Evolutionary conservation across 92 coral and sea anemone genomes (phyloP).

Genomic region (Zoanthus solanderi): DNA sequence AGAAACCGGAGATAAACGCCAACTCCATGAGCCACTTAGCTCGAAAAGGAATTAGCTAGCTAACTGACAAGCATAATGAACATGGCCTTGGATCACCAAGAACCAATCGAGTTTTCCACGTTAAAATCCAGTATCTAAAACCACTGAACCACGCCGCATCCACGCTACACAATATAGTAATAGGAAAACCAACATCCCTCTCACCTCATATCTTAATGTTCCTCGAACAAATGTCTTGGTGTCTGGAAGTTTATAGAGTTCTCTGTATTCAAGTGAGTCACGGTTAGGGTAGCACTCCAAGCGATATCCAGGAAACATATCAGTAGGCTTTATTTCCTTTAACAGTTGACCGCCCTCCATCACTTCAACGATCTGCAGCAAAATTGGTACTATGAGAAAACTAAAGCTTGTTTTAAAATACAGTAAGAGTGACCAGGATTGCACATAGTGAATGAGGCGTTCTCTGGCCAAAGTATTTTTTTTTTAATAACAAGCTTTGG

Average conservation of each 20-base stretch:
- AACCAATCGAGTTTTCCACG: too few relatives aligned
- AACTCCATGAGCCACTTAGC: too few relatives aligned
- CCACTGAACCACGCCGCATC: background rate
- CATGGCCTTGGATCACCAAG: too few relatives aligned
- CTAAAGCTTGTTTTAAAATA: background rate
- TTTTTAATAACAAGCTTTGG: too few relatives aligned
- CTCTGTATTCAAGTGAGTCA: conserved; percentile 81
- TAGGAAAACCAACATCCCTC: background rate
- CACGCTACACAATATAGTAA: background rate
- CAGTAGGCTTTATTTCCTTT: conserved; percentile 85
- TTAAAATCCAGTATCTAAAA: too few relatives aligned
- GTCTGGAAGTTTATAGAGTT: conserved; percentile 72
- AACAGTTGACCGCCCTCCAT: conserved; percentile 79
- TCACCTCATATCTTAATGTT: conserved; percentile 87
- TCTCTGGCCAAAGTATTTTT: too few relatives aligned
- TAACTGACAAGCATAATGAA: too few relatives aligned
- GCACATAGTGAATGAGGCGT: too few relatives aligned
- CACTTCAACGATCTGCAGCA: conserved; percentile 75
- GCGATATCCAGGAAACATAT: conserved; percentile 90
- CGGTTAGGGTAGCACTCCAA: conserved; percentile 94
- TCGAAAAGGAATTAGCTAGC: too few relatives aligned
- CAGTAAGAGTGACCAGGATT: too few relatives aligned
- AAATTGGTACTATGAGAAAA: background rate
- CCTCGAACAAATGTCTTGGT: conserved; percentile 87
- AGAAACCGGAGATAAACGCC: too few relatives aligned